phyloP scores from a whole-genome alignment of 1,140 invertebrate species.

The Sitodiplosis mosellana region DNA sequence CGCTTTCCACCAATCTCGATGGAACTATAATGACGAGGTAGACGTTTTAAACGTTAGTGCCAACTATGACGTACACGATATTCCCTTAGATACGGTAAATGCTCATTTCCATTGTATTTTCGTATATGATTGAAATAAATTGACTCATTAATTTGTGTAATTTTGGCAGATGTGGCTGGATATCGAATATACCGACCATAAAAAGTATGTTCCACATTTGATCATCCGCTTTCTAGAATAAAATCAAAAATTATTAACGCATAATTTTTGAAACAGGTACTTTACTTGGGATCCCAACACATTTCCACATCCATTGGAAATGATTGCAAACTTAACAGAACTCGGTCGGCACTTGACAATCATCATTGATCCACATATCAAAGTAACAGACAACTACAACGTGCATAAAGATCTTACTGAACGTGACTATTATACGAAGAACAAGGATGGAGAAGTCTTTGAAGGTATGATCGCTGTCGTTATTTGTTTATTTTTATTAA shows the following conservation, averaged over 20 bases:
- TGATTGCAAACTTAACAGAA: slow-evolving; percentile 80
- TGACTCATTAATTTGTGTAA: no score
- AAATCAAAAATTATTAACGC: no score
- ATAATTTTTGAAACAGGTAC: slow-evolving; percentile 44
- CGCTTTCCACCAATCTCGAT: slow-evolving; percentile 91
- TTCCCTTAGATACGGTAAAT: slow-evolving; percentile 67
- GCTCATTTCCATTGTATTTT: no score
- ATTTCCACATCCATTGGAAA: slow-evolving; percentile 72
- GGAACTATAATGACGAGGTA: slow-evolving; percentile 97
- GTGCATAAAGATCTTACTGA: slow-evolving; percentile 74
- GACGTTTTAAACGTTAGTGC: slow-evolving; percentile 73
- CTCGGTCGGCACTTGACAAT: slow-evolving; percentile 86
- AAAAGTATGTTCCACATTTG: slow-evolving; percentile 53
- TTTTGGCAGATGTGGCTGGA: slow-evolving; percentile 72
- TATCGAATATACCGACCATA: slow-evolving; percentile 95
- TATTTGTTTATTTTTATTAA: no score
- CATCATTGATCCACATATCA: slow-evolving; percentile 98
- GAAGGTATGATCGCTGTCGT: no score
- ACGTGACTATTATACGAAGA: slow-evolving; percentile 75
- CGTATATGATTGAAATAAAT: no score
- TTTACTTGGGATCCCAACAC: slow-evolving; percentile 91
- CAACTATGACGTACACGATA: slow-evolving; percentile 75
- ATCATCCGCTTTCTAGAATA: no score
- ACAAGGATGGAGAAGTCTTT: slow-evolving; percentile 79
- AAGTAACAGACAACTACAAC: slow-evolving; percentile 73